Conservation (phyloP, 2,113 vertebrate species). For the Callorhinus ursinus region DNA sequence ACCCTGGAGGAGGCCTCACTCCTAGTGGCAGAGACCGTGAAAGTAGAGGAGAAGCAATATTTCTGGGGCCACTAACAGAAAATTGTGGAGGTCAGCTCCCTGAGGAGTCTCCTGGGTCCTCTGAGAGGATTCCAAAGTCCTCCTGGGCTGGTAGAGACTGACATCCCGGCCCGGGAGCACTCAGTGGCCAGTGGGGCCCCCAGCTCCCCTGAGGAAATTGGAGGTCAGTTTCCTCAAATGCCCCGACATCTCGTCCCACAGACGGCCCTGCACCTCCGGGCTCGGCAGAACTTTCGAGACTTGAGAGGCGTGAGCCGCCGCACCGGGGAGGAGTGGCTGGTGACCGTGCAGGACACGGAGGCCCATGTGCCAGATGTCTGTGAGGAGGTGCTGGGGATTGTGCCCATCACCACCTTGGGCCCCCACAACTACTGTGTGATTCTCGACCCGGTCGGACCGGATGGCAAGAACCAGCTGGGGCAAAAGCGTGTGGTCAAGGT, state of each 20-base stretch:
- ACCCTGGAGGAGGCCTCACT: neutral
- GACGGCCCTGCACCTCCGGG: slow-evolving; percentile 93
- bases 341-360: slow-evolving; percentile 89
- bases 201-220: neutral
- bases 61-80: neutral
- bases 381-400: slow-evolving; percentile 91
- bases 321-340: slow-evolving; percentile 95
- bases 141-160: neutral
- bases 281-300: slow-evolving; percentile 89
- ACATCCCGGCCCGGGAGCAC: neutral
- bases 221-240: neutral
- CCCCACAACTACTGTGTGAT: slow-evolving; percentile 92
- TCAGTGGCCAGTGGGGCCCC: neutral
- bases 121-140: neutral
- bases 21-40: neutral
- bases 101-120: neutral
- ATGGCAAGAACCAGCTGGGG: slow-evolving; percentile 93
- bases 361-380: slow-evolving; percentile 92
- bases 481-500: slow-evolving; percentile 94
- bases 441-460: slow-evolving; percentile 89
- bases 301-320: slow-evolving; percentile 82
- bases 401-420: slow-evolving; percentile 91
- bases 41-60: neutral
- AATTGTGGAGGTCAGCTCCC: neutral
- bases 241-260: slow-evolving; percentile 36